Conservation (phyloP, 2,888 invertebrate species). For the Myathropa florea region DNA sequence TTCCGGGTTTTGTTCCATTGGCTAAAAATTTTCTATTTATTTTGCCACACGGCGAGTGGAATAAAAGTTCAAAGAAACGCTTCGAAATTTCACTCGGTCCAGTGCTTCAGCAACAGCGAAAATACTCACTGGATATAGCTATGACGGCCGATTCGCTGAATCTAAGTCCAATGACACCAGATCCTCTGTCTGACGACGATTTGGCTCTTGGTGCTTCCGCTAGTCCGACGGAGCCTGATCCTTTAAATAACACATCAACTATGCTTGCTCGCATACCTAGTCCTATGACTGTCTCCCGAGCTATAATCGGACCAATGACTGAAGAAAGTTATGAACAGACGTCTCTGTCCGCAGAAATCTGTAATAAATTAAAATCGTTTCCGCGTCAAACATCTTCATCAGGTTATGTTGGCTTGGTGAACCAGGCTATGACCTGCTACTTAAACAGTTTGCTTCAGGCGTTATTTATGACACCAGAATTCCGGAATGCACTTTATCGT, state of each 20-base stretch:
- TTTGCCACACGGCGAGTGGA: constrained; percentile 76
- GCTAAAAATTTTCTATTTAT: constrained; percentile 77
- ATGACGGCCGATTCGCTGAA: constrained; percentile 75
- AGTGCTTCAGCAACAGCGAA: constrained; percentile 33
- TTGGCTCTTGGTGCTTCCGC: constrained; percentile 80
- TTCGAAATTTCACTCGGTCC: constrained; percentile 73
- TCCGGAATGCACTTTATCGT: constrained; percentile 92
- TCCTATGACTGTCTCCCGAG: constrained; percentile 45
- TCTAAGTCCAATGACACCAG: constrained; percentile 77
- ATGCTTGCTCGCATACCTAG: constrained; percentile 59
- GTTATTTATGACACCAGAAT: constrained; percentile 95
- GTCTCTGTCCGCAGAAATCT: constrained; percentile 39
- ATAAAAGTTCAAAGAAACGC: constrained; percentile 76
- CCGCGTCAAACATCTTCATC: constrained; percentile 43
- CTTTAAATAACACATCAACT: constrained; percentile 70
- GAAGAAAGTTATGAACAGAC: constrained; percentile 58
- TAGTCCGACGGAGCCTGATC: constrained; percentile 79
- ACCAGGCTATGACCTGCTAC: constrained; percentile 96
- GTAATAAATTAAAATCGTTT: constrained; percentile 39
- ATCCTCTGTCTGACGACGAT: constrained; percentile 79
- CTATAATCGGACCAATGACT: constrained; percentile 55
- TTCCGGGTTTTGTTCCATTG: constrained; percentile 76
- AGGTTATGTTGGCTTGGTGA: constrained; percentile 89
- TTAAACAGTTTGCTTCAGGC: constrained; percentile 93
- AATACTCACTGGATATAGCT: constrained; percentile 60